Conservation (phyloP, 1,140 invertebrate genomes). For the Halesus radiatus region DNA sequence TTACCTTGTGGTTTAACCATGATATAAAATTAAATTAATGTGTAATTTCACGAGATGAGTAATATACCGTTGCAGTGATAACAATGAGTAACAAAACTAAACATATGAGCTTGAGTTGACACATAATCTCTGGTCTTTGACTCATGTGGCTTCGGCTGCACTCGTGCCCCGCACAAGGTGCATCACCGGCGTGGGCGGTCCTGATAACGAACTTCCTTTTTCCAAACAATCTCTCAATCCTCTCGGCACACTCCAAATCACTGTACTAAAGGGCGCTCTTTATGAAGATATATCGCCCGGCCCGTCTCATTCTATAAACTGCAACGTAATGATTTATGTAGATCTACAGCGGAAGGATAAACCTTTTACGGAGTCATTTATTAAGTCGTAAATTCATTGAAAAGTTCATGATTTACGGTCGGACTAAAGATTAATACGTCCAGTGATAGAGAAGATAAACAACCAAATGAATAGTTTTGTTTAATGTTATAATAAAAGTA, state of each 20-base stretch:
- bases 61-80: no score
- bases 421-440: not conserved
- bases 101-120: no score
- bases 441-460: not conserved
- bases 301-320: conserved; percentile 3
- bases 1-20: no score
- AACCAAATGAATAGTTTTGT: not conserved
- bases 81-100: no score
- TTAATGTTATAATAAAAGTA: no score
- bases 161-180: conserved; percentile 38
- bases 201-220: conserved; percentile 55
- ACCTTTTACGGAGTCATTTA: conserved; percentile 33
- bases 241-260: conserved; percentile 13
- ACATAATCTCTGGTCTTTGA: no score
- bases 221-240: conserved; percentile 49
- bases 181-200: conserved; percentile 46
- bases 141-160: not conserved
- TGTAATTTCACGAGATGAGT: no score
- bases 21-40: no score
- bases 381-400: conserved; percentile 31
- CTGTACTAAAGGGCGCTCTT: conserved; percentile 39
- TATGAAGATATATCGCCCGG: conserved; percentile 54
- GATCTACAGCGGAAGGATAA: conserved; percentile 38
- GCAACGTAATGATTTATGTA: conserved; percentile 33
- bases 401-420: conserved; percentile 14